Percentiles rank a stretch among this genome's conserved stretches.
phyloP scores from a whole-genome alignment of 2,888 invertebrate species.

The Biston stratarius region DNA sequence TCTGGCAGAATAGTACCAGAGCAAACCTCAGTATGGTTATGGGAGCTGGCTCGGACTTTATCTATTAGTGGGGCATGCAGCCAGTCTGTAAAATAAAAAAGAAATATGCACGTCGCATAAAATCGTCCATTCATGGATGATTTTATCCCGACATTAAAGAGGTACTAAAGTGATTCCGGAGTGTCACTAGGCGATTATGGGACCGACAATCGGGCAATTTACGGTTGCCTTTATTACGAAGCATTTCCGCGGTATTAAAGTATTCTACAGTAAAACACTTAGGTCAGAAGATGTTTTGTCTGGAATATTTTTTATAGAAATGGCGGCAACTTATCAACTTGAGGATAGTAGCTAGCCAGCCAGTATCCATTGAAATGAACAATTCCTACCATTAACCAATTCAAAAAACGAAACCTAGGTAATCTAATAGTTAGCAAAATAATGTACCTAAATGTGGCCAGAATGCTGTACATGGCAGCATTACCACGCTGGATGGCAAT shows the following conservation, averaged over 20 bases:
- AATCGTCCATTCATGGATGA: constrained; percentile 27
- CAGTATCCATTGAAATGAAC: no score
- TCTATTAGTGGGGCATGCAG: no score
- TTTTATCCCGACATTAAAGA: constrained; percentile 45
- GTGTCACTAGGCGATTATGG: constrained; percentile 32
- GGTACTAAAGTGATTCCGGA: constrained; percentile 42
- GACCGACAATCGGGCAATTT: constrained; percentile 30
- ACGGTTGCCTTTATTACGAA: constrained; percentile 28
- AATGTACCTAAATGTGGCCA: no score
- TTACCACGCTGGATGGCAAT: no score
- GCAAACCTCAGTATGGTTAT: no score
- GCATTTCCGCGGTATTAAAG: constrained; percentile 23
- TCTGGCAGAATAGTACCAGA: no score
- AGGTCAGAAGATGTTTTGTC: constrained; percentile 10
- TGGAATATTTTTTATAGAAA: constrained; percentile 1
- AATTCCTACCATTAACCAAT: no score
- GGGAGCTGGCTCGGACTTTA: no score
- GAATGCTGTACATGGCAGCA: no score
- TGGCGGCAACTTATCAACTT: not conserved
- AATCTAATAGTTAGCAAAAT: no score
- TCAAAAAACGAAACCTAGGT: no score
- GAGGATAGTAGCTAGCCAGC: no score
- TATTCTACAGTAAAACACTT: constrained; percentile 18
- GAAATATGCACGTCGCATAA: constrained; percentile 16
- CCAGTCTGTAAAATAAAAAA: not conserved